Percentiles rank a stretch among this genome's conserved stretches.
Conservation (phyloP, 2,797 vertebrate species). For the Scolopax bukidnonensis region DNA sequence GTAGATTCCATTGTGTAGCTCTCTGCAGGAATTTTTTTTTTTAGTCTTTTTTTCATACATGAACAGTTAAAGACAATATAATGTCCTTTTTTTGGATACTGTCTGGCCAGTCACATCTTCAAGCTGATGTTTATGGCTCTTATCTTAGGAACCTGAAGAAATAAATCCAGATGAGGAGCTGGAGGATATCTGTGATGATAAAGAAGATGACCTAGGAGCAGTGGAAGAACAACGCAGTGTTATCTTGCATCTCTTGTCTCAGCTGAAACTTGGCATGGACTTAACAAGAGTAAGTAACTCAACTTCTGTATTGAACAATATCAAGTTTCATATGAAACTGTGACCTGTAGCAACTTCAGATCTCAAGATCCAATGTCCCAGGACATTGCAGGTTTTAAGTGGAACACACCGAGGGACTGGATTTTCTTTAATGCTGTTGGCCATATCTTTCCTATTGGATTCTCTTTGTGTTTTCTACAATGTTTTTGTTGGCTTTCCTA, state of each 20-base stretch:
- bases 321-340: not conserved
- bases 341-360: not conserved
- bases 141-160: constrained; percentile 88
- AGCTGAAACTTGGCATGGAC: constrained; percentile 99
- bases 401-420: not conserved
- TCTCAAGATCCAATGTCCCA: not conserved
- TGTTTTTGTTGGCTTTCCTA: not conserved
- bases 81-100: not conserved
- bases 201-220: constrained; percentile 92
- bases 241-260: constrained; percentile 96
- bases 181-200: constrained; percentile 86
- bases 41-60: not conserved
- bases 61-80: not conserved
- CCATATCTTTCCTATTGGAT: not conserved
- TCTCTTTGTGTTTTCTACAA: not conserved
- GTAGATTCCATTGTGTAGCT: not conserved
- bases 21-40: not conserved
- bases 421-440: not conserved
- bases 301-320: not conserved
- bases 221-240: constrained; percentile 97
- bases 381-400: not conserved
- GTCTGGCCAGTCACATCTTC: not conserved
- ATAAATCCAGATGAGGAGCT: constrained; percentile 90
- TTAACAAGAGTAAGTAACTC: constrained; percentile 90
- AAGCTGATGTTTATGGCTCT: not conserved